These are phyloP conservation scores for Acrobasis suavella DNA, from an alignment of 2,888 invertebrate species.

Conservation along the genomic window DNA sequence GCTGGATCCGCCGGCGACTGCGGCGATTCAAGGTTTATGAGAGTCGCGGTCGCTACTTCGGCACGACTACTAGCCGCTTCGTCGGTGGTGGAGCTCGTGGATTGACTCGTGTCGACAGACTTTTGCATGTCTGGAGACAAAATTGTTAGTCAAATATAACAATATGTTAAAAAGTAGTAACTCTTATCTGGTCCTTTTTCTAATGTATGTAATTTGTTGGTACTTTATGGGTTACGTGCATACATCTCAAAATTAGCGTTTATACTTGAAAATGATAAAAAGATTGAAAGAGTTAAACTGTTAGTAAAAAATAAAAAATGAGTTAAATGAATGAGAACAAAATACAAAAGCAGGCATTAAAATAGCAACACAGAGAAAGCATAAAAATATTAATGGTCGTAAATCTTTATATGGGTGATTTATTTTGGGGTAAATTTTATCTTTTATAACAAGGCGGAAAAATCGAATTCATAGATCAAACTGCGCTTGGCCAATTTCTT, in stretches of 20 bases:
- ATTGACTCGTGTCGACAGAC: constrained; percentile 69
- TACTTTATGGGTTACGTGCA: not conserved
- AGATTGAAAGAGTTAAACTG: not conserved
- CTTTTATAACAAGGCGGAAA: not conserved
- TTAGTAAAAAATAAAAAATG: not conserved
- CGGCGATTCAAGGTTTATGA: constrained; percentile 73
- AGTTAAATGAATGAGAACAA: not conserved
- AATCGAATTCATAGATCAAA: no score
- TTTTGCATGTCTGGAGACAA: constrained; percentile 57
- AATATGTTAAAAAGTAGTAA: not conserved
- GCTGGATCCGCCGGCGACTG: constrained; percentile 53
- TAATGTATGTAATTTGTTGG: not conserved
- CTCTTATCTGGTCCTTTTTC: not conserved
- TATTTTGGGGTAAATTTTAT: not conserved
- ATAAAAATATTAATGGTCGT: constrained; percentile 1
- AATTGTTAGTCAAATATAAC: not conserved
- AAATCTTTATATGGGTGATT: constrained; percentile 5
- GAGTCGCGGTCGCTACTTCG: constrained; percentile 70
- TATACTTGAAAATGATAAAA: no score
- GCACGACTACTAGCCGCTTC: constrained; percentile 48
- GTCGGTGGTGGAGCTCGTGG: constrained; percentile 68
- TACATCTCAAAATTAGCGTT: no score
- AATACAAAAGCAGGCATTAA: not conserved
- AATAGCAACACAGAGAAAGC: constrained; percentile 16
- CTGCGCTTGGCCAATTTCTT: no score